These are phyloP conservation scores for Iguana delicatissima DNA, from an alignment of 2,797 vertebrate genomes.

Conservation along the genomic window DNA sequence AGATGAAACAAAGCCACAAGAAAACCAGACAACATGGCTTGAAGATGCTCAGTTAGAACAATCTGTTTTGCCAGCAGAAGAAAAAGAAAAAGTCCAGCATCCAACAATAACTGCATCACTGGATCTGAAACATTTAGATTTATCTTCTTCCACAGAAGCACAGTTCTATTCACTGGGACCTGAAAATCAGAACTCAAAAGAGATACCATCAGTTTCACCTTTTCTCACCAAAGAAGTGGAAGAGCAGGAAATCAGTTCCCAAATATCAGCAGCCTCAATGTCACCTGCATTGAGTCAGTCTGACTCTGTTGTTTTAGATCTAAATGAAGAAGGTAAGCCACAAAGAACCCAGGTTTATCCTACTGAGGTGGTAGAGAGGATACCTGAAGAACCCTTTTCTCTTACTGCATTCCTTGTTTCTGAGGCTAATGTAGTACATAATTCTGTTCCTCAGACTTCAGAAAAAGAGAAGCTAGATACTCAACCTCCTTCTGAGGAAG, in stretches of 20 bases:
- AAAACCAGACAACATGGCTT: neutral
- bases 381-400: slow-evolving; percentile 26
- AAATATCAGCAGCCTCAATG: neutral
- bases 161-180: neutral
- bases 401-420: slow-evolving; percentile 42
- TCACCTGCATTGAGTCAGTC: neutral
- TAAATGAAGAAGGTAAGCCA: slow-evolving; percentile 34
- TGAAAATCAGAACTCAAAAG: slow-evolving; percentile 11
- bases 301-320: neutral
- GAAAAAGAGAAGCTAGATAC: slow-evolving; percentile 32
- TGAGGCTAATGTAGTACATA: slow-evolving; percentile 47
- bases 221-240: slow-evolving; percentile 20
- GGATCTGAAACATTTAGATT: slow-evolving; percentile 11
- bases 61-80: neutral
- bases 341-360: slow-evolving; percentile 12
- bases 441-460: slow-evolving; percentile 3
- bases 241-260: slow-evolving; percentile 10
- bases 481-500: slow-evolving; percentile 1
- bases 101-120: neutral
- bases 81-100: slow-evolving; percentile 2
- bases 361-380: neutral
- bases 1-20: slow-evolving; percentile 51
- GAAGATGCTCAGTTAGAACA: slow-evolving; percentile 14
- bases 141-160: slow-evolving; percentile 31
- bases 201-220: slow-evolving; percentile 28